Evolutionary conservation across 2,113 vertebrate genomes (phyloP), one percentile per base, ranked within the genome.

Genomic region (Indicator indicator): DNA sequence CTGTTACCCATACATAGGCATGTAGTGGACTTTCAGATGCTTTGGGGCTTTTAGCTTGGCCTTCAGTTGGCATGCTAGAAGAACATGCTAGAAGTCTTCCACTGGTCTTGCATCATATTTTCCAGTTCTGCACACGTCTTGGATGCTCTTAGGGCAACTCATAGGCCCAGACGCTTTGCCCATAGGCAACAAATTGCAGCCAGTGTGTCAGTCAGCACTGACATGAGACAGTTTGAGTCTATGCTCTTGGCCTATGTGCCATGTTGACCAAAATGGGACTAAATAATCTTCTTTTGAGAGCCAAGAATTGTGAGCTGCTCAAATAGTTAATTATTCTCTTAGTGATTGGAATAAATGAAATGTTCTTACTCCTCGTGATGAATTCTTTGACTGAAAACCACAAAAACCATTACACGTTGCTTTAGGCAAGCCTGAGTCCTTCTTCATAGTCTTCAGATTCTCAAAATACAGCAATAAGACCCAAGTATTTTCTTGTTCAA

Each of bases 301-400:
- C 12, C 38, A 73, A 83, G 56, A 78, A 72, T 5, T 68, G 36
- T 24, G 9, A 85, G 8, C 12, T n/a, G 21, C 18, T 90, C 30
- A 58, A 84, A 81, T 38, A 38, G 11, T 75, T 95, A 84, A 83
- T 40, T 90, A 68, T 92, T 92, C 90, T 85, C 81, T 80, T 78
- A 75, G n/a, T 92, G 67, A 92, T 54, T 74, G 50, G 84, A 60
- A 88, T 94, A 90, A 88, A 77, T 72, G 27, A 86, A 94, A 64
- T 30, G 6, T 85, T 96, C 59, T 91, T 82, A 80, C 11, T 87
- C 52, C 26, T 89, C 13, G 33, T 50, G 55, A 28, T 93, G 75
- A 95, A 86, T 92, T 91, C 32, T 87, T 95, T 73, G 40, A 94
- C 75, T 70, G 48, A 85, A 95, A 98, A 55, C 27, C 32, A 88